phyloP scores from a whole-genome alignment of 2,113 vertebrate species.

The Pogonocichla stellata region DNA sequence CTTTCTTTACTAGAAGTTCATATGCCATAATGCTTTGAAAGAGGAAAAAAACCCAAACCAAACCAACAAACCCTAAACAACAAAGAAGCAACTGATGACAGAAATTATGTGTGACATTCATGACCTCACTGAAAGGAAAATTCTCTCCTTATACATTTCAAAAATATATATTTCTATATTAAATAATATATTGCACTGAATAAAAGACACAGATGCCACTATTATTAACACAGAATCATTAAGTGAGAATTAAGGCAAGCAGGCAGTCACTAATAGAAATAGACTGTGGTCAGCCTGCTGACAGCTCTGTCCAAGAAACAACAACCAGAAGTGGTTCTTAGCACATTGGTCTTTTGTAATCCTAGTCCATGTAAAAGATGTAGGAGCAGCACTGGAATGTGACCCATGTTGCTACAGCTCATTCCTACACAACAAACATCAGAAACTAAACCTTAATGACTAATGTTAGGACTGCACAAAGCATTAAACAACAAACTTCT shows the following conservation, averaged over 20 bases:
- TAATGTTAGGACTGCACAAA: not conserved
- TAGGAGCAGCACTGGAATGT: not conserved
- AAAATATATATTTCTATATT: not conserved
- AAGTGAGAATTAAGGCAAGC: not conserved
- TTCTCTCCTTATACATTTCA: accelerated
- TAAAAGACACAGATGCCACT: not conserved
- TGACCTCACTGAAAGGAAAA: not conserved
- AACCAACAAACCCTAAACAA: not conserved
- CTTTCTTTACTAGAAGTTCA: not conserved
- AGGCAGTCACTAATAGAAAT: not conserved
- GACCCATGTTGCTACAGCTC: not conserved
- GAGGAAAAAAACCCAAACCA: not conserved
- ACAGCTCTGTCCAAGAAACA: not conserved
- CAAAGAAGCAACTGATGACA: accelerated
- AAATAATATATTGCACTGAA: not conserved
- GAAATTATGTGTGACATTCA: not conserved
- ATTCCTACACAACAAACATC: not conserved
- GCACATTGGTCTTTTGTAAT: not conserved
- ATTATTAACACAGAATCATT: not conserved
- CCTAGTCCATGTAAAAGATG: not conserved
- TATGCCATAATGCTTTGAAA: not conserved
- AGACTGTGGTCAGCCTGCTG: not conserved
- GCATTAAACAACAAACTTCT: not conserved
- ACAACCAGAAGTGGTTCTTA: not conserved
- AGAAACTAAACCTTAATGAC: not conserved